Evolutionary conservation across 2,888 invertebrate genomes (phyloP).

Genomic region (Tribolium freemani): DNA sequence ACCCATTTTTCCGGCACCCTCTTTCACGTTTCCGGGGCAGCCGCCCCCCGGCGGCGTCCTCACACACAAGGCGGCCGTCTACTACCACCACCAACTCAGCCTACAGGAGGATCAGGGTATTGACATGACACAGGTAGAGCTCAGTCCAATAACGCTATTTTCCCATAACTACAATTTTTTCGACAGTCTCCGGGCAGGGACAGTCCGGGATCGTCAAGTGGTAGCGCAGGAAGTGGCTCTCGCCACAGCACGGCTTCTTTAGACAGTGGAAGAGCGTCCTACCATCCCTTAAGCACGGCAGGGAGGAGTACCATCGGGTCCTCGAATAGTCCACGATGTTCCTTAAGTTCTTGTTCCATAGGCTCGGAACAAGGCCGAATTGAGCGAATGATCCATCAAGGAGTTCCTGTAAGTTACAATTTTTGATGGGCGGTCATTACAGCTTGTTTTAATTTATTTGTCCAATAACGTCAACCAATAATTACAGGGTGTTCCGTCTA

Average conservation of each 20-base stretch:
- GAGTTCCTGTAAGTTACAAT: slow-evolving; percentile 71
- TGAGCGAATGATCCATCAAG: slow-evolving; percentile 82
- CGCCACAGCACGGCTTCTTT: slow-evolving; percentile 91
- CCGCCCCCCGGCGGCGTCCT: slow-evolving; percentile 76
- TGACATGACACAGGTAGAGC: slow-evolving; percentile 87
- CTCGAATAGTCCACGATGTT: slow-evolving; percentile 77
- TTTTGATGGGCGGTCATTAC: not conserved
- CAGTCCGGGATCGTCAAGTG: slow-evolving; percentile 91
- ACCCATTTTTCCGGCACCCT: slow-evolving; percentile 76
- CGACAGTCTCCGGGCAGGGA: slow-evolving; percentile 91
- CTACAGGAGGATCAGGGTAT: slow-evolving; percentile 91
- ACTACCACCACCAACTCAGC: slow-evolving; percentile 86
- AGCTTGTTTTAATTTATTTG: too few relatives aligned
- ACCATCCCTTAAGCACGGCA: slow-evolving; percentile 72
- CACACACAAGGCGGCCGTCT: slow-evolving; percentile 83
- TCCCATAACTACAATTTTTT: not conserved
- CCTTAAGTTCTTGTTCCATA: slow-evolving; percentile 83
- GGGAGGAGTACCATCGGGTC: slow-evolving; percentile 69
- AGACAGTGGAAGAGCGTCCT: slow-evolving; percentile 93
- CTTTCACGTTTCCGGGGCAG: slow-evolving; percentile 81
- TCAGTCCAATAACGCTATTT: too few relatives aligned
- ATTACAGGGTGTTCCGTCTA: too few relatives aligned
- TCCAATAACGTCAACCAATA: too few relatives aligned
- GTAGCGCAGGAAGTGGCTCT: slow-evolving; percentile 89
- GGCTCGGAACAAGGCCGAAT: slow-evolving; percentile 80